Base-by-base conservation (phyloP, 2,113 vertebrate species). In the Calypte anna region DNA sequence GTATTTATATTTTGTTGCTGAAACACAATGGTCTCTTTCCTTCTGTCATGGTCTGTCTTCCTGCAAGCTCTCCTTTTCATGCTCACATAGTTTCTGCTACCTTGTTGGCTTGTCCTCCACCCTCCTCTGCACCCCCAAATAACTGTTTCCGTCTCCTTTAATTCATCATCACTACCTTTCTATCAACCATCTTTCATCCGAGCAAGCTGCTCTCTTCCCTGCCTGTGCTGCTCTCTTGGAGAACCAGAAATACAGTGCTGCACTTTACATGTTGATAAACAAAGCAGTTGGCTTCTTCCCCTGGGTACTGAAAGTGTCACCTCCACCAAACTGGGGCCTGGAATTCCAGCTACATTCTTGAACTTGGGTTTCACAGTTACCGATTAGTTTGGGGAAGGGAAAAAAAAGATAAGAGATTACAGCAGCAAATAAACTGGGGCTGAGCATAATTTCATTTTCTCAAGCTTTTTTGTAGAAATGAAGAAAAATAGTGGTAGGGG, bases 261-360 rank as follows among this genome's bases (percentile, higher is more conserved):
- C 75, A 81, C 89, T 96, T 92, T 92, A 91, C 88, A 90, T 82
- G 78, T 94, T 95, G 95, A 95, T 97, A 97, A 97, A 97, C 94
- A 97, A 96, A 96, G 97, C 96, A 96, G 87, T 97, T 95, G 80
- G 69, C 83, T 92, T 90, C 86, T 78, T 86, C 92, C 95, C 86
- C 74, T 10, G 5, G 89, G 83, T 96, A 96, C 83, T 85, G 61
- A 91, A 86, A 95, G 86, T 96, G 95, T 98, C 97, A 97, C 95
- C 94, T 97, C 92, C 59, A 91, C 53, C 83, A 97, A 88, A 84
- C 86, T 72, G 72, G 91, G 95, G 74, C 86, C 93, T 93, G 83
- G 80, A 92, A 96, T 96, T 97, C 89, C 92, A 96, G 12, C 64
- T 82, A 38, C 82, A 82, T 94, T 96, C 95, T 95, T 82, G 78